A percentile compares a stretch with the other conserved stretches of the same genome.
phyloP scores from a whole-genome alignment of 2,113 vertebrate species.

The Eulacestoma nigropectus region DNA sequence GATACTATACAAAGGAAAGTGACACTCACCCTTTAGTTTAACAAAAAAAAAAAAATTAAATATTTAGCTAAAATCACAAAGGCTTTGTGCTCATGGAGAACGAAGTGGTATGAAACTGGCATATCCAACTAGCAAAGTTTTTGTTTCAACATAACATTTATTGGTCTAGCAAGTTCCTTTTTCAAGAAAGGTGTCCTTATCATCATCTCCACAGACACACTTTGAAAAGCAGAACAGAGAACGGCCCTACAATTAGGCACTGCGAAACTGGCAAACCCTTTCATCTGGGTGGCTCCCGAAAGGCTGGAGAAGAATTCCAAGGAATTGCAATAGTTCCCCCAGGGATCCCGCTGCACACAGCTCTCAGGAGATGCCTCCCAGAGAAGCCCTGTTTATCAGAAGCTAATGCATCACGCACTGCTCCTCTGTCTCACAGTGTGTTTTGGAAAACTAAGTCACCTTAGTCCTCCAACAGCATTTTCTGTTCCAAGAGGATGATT shows the following conservation, averaged over 20 bases:
- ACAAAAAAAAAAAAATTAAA: background rate
- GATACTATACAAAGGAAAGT: background rate
- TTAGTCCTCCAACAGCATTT: background rate
- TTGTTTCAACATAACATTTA: background rate
- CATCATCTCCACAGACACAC: background rate
- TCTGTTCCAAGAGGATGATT: background rate
- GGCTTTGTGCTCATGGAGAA: background rate
- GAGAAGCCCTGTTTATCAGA: background rate
- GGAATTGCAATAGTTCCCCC: background rate
- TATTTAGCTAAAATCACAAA: background rate
- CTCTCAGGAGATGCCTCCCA: background rate
- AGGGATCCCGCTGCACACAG: fast-evolving
- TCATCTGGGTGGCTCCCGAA: background rate
- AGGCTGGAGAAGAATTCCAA: constrained; percentile 14
- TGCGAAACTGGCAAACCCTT: background rate
- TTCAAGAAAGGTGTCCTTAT: background rate
- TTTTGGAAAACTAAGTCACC: background rate
- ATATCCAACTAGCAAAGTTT: background rate
- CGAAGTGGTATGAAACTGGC: background rate
- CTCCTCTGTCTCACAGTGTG: background rate
- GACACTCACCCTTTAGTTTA: background rate
- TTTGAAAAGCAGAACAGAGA: background rate
- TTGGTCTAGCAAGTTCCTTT: background rate
- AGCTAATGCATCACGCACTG: background rate
- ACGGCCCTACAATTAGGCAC: background rate